A percentile compares a stretch with the other conserved stretches of the same genome.
These are phyloP conservation scores for Rhaphigaster nebulosa DNA, from an alignment of 2,888 invertebrate species.

Conservation along the genomic window DNA sequence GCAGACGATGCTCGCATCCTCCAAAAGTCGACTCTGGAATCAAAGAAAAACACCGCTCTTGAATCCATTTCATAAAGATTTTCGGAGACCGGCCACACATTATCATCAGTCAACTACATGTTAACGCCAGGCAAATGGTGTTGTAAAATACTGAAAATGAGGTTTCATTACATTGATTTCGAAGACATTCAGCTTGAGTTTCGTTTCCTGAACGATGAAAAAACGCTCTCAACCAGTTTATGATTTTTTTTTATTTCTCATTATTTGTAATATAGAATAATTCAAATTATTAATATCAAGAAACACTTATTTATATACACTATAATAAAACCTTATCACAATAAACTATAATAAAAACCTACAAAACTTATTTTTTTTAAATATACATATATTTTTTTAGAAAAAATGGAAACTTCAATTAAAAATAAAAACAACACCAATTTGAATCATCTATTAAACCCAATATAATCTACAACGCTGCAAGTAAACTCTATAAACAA, in stretches of 20 bases:
- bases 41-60: constrained; percentile 67
- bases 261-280: neutral
- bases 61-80: neutral
- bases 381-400: neutral
- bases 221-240: neutral
- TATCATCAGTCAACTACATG: neutral
- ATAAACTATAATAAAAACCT: neutral
- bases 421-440: neutral
- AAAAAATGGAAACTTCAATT: no score
- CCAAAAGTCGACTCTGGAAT: constrained; percentile 90
- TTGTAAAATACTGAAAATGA: neutral
- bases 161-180: neutral
- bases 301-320: neutral
- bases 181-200: neutral
- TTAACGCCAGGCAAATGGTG: neutral
- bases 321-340: neutral
- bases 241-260: neutral
- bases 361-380: no score
- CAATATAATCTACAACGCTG: neutral
- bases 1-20: constrained; percentile 91
- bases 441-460: neutral
- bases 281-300: neutral
- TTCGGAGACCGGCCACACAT: neutral
- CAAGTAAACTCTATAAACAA: neutral
- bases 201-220: neutral